Evolutionary conservation across 2,888 invertebrate genomes (phyloP), one percentile per base, ranked within the genome.

Genomic region (Pyrochroa serraticornis): DNA sequence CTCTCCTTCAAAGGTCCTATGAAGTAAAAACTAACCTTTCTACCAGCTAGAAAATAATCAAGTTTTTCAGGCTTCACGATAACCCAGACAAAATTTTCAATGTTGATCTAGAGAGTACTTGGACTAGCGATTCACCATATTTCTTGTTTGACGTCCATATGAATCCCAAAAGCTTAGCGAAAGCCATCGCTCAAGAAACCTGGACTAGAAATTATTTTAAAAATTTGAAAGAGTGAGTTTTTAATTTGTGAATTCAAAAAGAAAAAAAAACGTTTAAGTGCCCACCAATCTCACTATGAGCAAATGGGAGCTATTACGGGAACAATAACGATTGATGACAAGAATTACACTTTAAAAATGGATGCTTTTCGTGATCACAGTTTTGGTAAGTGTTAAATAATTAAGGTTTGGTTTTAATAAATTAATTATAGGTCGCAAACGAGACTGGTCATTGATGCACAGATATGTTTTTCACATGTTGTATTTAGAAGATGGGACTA

Each of bases 231-330:
- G 82, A 79, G 88, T 92, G 71, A 82, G 66, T 62, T 57, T 43
- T 39, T 41, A 13, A 22, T 48, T 45, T 47, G 7, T 42, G 33
- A 37, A 54, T 39, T 48, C 6, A 6, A 43, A 3, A 43, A 30
- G 5, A n/a, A n/a, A 1, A 43, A 36, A 7, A 33, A 35, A 37
- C 14, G 58, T 78, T 74, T 35, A 77, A 89, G 89, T 22, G 85
- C 87, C 1, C 91, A 91, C 72, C 92, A 93, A 72, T 88, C 87
- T 0, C 93, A 93, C 71, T 92, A 93, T 75, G 93, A 93, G 70
- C 92, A 93, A 78, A 89, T 88, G 77, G 92, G 92, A 0, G 76
- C 77, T 2, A 71, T 91, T 49, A 80, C 80, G 30, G 91, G 89
- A 46, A 82, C 79, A 30, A 77, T 90, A 45, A 78, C 77, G 46